Base-by-base conservation (phyloP, 2,888 invertebrate genomes). In the Xanthia icteritia region DNA sequence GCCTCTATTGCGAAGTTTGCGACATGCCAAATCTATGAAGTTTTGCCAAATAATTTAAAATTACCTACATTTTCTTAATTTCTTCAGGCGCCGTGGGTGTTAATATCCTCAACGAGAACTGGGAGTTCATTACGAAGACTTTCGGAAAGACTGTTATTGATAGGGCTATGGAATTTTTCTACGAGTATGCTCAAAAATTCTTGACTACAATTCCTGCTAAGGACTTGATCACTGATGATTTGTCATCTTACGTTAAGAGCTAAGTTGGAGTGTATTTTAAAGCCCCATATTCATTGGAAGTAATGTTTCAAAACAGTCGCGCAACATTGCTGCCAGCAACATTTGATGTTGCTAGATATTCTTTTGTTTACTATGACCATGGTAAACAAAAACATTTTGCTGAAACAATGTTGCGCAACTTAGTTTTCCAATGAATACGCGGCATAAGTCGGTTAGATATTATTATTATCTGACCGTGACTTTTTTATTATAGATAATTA, bases 31-130 rank as follows among this genome's bases (percentile, higher is more conserved):
- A 31, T 31, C 2, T 31, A 2, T 31, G 31, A 31, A 31, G 31
- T 31, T 31, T 31, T 2, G 31, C 31, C 31, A 31, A 31, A 2
- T 31, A 31, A 31, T 31, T 31, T 31, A 31, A 31, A 31, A 31
- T n/a, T 31, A 31, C 31, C 31, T 31, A 31, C 2, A 31, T 31
- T 31, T 31, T 31, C 6, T 58, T 70, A 36, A 20, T 60, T 63
- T 61, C 60, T 58, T 36, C 67, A 86, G 86, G 86, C 31, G n/a
- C 54, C 0, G 77, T 85, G 2, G 66, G n/a, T 11, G 64, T 81
- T 0, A 86, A 82, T 3, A 82, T 87, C 15, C 20, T 79, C n/a
- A 87, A 87, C 56, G 88, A 86, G 17, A 81, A 87, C 27, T 87
- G 76, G 76, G n/a, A 82, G n/a, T 65, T 63, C 17, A 0, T 79